Evolutionary conservation across 2,113 vertebrate genomes (phyloP).

Genomic region (Pelodiscus sinensis): DNA sequence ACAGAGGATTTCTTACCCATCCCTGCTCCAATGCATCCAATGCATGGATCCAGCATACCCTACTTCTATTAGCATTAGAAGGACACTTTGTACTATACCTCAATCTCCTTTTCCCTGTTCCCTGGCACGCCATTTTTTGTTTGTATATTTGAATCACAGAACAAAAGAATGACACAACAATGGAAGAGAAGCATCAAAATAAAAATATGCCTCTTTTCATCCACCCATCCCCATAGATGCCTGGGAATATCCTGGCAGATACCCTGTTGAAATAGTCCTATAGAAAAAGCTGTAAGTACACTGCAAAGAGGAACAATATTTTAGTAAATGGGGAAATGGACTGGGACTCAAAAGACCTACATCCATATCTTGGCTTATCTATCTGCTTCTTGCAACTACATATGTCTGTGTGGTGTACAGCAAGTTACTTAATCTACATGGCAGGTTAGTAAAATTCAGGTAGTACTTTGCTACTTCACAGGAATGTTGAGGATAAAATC

Average conservation of each 20-base stretch:
- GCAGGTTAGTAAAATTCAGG: background rate
- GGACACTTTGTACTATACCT: background rate
- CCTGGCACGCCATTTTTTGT: background rate
- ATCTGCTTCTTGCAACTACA: background rate
- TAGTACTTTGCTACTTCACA: background rate
- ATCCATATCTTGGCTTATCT: background rate
- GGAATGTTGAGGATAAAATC: background rate
- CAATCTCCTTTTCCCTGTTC: background rate
- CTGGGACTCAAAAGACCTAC: background rate
- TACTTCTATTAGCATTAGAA: background rate
- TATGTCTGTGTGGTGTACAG: background rate
- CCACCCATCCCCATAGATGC: background rate
- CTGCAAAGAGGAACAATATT: background rate
- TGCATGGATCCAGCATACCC: background rate
- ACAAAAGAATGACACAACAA: background rate
- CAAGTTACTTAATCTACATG: background rate
- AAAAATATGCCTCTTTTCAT: background rate
- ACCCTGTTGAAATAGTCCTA: background rate
- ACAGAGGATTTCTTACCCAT: no score
- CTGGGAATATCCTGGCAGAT: background rate
- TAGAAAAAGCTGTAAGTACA: background rate
- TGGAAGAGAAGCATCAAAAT: background rate
- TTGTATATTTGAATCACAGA: background rate
- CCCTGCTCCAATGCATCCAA: no score
- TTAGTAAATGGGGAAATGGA: background rate